phyloP scores from a whole-genome alignment of 2,888 invertebrate genomes.

The Synanthedon tipuliformis region DNA sequence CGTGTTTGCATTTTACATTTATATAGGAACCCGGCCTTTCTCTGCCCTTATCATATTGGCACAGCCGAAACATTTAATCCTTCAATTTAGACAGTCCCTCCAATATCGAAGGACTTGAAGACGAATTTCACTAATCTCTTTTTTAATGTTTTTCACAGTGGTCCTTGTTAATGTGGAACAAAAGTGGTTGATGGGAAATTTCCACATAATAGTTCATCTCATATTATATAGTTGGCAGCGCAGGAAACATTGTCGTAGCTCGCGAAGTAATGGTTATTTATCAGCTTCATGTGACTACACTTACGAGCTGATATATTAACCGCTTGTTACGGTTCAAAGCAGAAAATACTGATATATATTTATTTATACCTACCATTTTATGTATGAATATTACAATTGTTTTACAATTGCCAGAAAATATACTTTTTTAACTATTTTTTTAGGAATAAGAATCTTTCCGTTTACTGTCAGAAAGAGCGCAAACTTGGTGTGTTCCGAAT shows the following conservation, averaged over 20 bases:
- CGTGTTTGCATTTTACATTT: conserved; percentile 51
- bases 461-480: too few relatives aligned
- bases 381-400: too few relatives aligned
- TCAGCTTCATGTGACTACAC: conserved; percentile 6
- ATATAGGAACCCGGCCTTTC: conserved; percentile 34
- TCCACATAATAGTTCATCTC: conserved; percentile 5
- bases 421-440: too few relatives aligned
- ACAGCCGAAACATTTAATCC: conserved; percentile 50
- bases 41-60: conserved; percentile 59
- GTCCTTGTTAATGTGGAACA: conserved; percentile 4
- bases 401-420: too few relatives aligned
- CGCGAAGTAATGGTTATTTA: conserved; percentile 8
- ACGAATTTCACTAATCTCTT: conserved; percentile 9
- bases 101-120: conserved; percentile 20
- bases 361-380: too few relatives aligned
- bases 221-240: conserved; percentile 6
- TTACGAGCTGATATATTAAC: too few relatives aligned
- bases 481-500: too few relatives aligned
- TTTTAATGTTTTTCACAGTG: conserved; percentile 6
- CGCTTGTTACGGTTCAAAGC: too few relatives aligned
- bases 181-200: conserved; percentile 6
- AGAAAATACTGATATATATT: too few relatives aligned
- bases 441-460: too few relatives aligned
- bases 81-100: conserved; percentile 42
- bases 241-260: conserved; percentile 7